Evolutionary conservation across 2,888 invertebrate genomes (phyloP).

Genomic region (Orthosia gothica): DNA sequence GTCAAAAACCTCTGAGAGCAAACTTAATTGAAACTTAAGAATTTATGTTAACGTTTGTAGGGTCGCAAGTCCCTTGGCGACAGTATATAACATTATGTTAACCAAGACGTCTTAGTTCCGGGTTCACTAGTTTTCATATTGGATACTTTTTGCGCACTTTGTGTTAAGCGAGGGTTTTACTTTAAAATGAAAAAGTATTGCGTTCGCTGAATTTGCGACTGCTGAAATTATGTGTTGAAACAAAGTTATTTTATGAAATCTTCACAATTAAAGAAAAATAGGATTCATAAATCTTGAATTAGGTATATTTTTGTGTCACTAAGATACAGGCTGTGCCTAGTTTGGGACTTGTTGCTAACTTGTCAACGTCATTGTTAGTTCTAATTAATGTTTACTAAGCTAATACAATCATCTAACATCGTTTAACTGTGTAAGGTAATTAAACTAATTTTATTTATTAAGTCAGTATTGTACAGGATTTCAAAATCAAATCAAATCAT

Average conservation of each 20-base stretch:
- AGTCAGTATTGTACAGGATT: neutral
- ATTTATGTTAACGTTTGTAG: conserved; percentile 26
- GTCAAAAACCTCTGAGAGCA: conserved; percentile 32
- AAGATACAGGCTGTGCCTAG: too few relatives aligned
- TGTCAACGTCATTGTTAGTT: too few relatives aligned
- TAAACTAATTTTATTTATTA: too few relatives aligned
- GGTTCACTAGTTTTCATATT: conserved; percentile 47
- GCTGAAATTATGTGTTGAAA: neutral
- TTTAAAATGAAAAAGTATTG: conserved; percentile 38
- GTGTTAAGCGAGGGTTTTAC: conserved; percentile 28
- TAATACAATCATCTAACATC: too few relatives aligned
- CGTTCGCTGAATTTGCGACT: neutral
- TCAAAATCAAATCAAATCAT: too few relatives aligned
- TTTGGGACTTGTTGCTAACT: too few relatives aligned
- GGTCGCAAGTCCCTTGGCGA: conserved; percentile 44
- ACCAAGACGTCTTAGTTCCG: conserved; percentile 48
- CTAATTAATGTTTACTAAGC: too few relatives aligned
- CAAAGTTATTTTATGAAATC: conserved; percentile 1
- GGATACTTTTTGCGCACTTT: conserved; percentile 52
- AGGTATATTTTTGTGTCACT: too few relatives aligned
- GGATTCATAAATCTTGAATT: too few relatives aligned
- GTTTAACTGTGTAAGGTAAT: too few relatives aligned
- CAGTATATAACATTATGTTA: conserved; percentile 35
- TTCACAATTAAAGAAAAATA: neutral
- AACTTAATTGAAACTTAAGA: conserved; percentile 41